Base-by-base conservation (phyloP, 1,140 invertebrate species). In the Diachasmimorpha longicaudata region DNA sequence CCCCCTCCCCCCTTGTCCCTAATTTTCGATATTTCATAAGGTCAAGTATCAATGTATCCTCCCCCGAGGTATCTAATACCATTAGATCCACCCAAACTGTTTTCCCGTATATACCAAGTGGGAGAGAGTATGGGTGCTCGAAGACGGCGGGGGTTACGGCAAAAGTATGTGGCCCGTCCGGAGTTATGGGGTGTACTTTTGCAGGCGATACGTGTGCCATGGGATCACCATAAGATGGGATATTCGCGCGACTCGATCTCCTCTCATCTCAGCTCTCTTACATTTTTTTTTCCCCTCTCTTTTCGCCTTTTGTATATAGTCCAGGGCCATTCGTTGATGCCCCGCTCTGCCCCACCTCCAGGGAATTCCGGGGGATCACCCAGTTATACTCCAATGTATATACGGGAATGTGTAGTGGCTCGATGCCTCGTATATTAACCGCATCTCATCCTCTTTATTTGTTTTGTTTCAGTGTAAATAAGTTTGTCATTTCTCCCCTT, bases 141-240 rank as follows among this genome's bases (percentile, higher is more conserved):
- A 25, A 13, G 31, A 31, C 31, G 31, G 31, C 31, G 31, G 31
- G 31, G 58, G 58, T 19, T 31, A 14, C 21, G 19, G 58, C 21
- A 25, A 63, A 63, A 74, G 37, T 44, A 58, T 74, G 72, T 74
- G 39, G 63, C 44, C 66, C n/a, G 67, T 16, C 31, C 46, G 55
- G 74, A 63, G 58, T 63, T 63, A 63, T 63, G 23, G 58, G 21
- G 21, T 23, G 58, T 63, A 63, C 58, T 68, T 75, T 76, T 76
- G 58, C 52, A 55, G 70, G 74, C 36, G 52, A 70, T 76, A 76
- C 74, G 74, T 76, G 74, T 76, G 68, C 74, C 69, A 71, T 67
- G 74, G 74, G 74, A 76, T 76, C 69, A 76, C 74, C 74, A 76
- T 76, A 76, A 76, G 69, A 76, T 76, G 55, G 74, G 74, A 76